Base-by-base conservation (phyloP, 1,140 invertebrate genomes). In the Drosophila parabipectinata region DNA sequence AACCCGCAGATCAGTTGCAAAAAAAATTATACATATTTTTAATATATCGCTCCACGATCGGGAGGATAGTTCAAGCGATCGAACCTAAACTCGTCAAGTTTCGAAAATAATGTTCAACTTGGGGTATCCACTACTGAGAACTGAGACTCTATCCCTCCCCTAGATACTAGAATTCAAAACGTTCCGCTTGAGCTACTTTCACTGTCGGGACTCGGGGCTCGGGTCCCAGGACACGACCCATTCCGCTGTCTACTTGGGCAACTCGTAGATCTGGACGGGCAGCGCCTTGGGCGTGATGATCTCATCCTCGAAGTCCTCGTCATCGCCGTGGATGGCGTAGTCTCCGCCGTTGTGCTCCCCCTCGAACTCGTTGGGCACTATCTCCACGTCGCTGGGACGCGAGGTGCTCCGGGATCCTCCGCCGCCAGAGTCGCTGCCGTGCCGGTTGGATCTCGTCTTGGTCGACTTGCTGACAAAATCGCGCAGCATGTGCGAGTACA, bases 401-500 rank as follows among this genome's bases (percentile, higher is more conserved):
- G 67, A 57, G 15, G 79, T 87, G 53, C 85, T 84, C 15, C 79
- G 77, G 45, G 69, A 67, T n/a, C 81, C 85, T 52, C 78, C 81
- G 21, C 74, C 58, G 30, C 74, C 58, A 30, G 80, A 74, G 18
- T 77, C 64, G 30, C 72, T 66, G 53, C 84, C 60, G 52, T 89
- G 67, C 69, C 79, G 72, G 79, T 77, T 69, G 59, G 77, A 87
- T 83, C 78, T 83, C 71, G 79, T 83, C 72, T 85, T 90, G 48
- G 79, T 74, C 28, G 76, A 77, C 41, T 82, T 90, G 56, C 55
- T 76, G 6, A 79, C 73, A 55, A 85, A 82, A 47, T 85, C 84
- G 45, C 79, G 78, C 55, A 93, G 68, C 67, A 91, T 81, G 58
- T 93, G 92, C 2, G 91, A 80, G 72, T 94, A 94, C 3, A 94